Base-by-base conservation (phyloP, 2,888 invertebrate species). In the Caenorhabditis imperialis region DNA sequence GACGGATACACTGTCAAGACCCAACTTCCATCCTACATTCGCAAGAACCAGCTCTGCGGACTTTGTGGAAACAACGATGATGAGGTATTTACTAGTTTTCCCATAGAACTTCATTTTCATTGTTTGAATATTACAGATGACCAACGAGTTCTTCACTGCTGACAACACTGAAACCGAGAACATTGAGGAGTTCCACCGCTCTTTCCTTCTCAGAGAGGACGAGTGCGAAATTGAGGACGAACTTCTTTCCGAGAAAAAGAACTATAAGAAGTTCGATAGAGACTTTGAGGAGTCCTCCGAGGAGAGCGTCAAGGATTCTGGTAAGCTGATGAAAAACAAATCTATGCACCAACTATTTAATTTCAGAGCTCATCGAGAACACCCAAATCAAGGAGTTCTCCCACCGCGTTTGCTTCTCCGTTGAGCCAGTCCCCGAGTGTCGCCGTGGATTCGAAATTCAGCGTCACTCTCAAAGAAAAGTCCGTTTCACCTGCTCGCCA, bases 51-150 rank as follows among this genome's bases (percentile, higher is more conserved):
- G 57, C 42, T 84, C 37, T 88, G 87, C 74, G 87, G 87, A 57
- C 81, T 87, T 44, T 87, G 87, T 75, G 87, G 86, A 58, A 81
- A 86, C 79, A 84, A 75, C 69, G 83, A 87, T 51, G 80, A 71
- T 53, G 81, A 84, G 69, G 78, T 69, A 38, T 16, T 18, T 22
- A n/a, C n/a, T n/a, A n/a, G n/a, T n/a, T n/a, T n/a, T n/a, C n/a
- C n/a, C n/a, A n/a, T n/a, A n/a, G n/a, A n/a, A n/a, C n/a, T n/a
- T n/a, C n/a, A n/a, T n/a, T n/a, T n/a, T 23, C 18, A 6, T 3
- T 30, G 40, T 1, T 45, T 1, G 12, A 47, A 14, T 3, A 14
- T 74, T 75, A 58, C 51, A 67, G 69, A 55, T 33, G 33, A 67
- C 54, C 51, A 78, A 84, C 70, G 85, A 86, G 44, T 81, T 83